Evolutionary conservation across 2,797 vertebrate genomes (phyloP).

Genomic region (Rhadinocentrus ornatus): DNA sequence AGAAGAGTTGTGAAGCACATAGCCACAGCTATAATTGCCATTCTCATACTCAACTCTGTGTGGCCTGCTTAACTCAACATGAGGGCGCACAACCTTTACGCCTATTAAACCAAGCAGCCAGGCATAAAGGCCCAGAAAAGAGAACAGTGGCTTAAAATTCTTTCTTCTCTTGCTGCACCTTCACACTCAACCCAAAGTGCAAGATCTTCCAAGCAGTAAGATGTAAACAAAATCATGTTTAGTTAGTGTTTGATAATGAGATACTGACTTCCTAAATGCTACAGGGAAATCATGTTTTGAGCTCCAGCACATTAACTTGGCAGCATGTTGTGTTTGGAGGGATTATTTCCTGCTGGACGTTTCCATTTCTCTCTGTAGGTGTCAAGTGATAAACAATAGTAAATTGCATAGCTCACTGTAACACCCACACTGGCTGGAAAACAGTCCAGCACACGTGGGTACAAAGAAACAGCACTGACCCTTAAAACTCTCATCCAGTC

Average conservation of each 20-base stretch:
- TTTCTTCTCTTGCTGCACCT: conserved; percentile 23
- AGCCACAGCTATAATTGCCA: conserved; percentile 26
- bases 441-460: neutral
- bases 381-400: conserved; percentile 46
- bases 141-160: conserved; percentile 17
- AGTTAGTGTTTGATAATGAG: conserved; percentile 20
- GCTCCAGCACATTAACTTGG: conserved; percentile 27
- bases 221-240: conserved; percentile 29
- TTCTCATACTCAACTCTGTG: conserved; percentile 42
- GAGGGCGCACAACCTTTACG: conserved; percentile 52
- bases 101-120: conserved; percentile 58
- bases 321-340: conserved; percentile 34
- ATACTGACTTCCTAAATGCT: neutral
- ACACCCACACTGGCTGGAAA: conserved; percentile 18
- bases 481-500: too few species aligned
- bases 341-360: conserved; percentile 47
- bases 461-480: neutral
- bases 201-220: conserved; percentile 29
- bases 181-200: conserved; percentile 1
- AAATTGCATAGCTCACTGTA: neutral
- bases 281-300: conserved; percentile 24
- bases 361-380: conserved; percentile 44
- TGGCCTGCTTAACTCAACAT: conserved; percentile 50
- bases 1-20: neutral
- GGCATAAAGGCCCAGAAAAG: conserved; percentile 22